Evolutionary conservation across 1,140 invertebrate genomes (phyloP).

Genomic region (Chelonus insularis): DNA sequence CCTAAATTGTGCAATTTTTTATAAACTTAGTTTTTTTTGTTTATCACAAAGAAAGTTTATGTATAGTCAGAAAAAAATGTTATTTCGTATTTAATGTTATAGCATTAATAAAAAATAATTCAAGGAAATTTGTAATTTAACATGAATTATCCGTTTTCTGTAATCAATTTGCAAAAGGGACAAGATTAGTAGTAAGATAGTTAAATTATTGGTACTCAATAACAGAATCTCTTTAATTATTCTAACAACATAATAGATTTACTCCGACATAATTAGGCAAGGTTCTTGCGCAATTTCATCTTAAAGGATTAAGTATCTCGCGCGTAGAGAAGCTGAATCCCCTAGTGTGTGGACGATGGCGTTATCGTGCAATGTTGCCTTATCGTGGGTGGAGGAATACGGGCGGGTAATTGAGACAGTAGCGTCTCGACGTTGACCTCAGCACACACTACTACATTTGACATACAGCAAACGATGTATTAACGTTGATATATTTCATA

Average conservation of each 20-base stretch:
- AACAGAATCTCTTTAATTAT: too few species aligned
- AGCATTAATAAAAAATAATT: too few species aligned
- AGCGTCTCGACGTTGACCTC: neutral
- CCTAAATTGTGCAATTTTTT: too few species aligned
- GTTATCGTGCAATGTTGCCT: conserved; percentile 4
- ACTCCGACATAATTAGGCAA: neutral
- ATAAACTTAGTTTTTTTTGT: too few species aligned
- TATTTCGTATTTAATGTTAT: too few species aligned
- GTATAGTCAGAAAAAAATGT: too few species aligned
- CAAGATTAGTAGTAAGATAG: too few species aligned
- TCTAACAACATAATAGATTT: neutral
- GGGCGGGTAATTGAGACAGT: conserved; percentile 12
- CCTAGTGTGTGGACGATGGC: conserved; percentile 1
- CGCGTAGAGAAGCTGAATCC: conserved; percentile 2
- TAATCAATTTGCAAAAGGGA: too few species aligned
- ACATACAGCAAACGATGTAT: conserved; percentile 19
- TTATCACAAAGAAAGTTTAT: too few species aligned
- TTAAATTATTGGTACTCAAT: too few species aligned
- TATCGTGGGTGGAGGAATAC: conserved; percentile 7
- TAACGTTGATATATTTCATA: conserved; percentile 18
- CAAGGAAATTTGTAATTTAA: too few species aligned
- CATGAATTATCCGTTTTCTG: too few species aligned
- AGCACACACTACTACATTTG: neutral
- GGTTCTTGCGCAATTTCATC: neutral
- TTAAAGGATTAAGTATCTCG: neutral